A percentile compares a stretch with the other conserved stretches of the same genome.
Evolutionary conservation across 2,888 invertebrate genomes (phyloP).

Genomic region (Galerucella nymphaeae): DNA sequence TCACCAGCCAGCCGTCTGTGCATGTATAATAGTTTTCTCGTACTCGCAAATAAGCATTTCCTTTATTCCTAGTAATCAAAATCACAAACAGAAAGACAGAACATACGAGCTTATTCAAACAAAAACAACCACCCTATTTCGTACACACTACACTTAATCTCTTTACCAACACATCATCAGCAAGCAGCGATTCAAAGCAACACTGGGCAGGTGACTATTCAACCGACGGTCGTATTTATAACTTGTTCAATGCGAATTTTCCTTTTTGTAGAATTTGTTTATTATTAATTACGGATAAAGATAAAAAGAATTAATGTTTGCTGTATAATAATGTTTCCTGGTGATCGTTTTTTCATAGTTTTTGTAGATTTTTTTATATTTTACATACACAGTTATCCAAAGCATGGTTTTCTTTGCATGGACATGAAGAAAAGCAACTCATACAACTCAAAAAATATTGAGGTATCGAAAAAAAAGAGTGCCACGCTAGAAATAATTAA

Average conservation of each 20-base stretch:
- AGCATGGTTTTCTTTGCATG: no score
- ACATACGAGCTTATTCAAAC: constrained; percentile 37
- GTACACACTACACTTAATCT: constrained; percentile 55
- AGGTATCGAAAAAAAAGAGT: no score
- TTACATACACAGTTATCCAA: no score
- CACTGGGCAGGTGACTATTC: constrained; percentile 59
- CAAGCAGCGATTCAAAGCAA: constrained; percentile 58
- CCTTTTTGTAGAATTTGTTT: constrained; percentile 5
- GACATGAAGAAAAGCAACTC: no score
- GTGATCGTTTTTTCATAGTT: no score
- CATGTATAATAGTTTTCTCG: constrained; percentile 24
- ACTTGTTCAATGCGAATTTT: constrained; percentile 37
- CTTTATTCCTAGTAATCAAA: constrained; percentile 56
- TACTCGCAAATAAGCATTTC: constrained; percentile 43
- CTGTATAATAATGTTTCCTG: no score
- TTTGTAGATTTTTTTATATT: no score
- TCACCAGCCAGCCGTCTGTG: constrained; percentile 6
- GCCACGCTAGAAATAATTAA: no score
- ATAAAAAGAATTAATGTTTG: no score
- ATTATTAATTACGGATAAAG: no score
- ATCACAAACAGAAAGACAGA: constrained; percentile 49
- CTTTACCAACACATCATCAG: constrained; percentile 60
- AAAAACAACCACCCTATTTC: constrained; percentile 47
- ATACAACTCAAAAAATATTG: no score
- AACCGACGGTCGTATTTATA: constrained; percentile 36